A percentile compares a stretch with the other conserved stretches of the same genome.
phyloP scores from a whole-genome alignment of 2,797 vertebrate genomes.

The Gymnothorax reevesii region DNA sequence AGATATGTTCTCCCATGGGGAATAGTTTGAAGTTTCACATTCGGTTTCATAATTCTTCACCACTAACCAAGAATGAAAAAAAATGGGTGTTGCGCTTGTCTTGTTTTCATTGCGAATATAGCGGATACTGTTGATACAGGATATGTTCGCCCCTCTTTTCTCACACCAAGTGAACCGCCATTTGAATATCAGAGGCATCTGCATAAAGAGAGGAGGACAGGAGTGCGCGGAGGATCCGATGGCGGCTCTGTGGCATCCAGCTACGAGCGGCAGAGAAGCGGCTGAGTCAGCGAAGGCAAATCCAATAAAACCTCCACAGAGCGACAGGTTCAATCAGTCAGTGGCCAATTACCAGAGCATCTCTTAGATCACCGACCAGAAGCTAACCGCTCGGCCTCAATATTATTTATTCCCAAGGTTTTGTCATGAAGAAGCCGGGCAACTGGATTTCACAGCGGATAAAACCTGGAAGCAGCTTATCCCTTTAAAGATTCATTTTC shows the following conservation, averaged over 20 bases:
- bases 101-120: not conserved
- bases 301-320: conserved; percentile 65
- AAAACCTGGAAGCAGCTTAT: conserved; percentile 45
- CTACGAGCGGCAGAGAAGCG: conserved; percentile 49
- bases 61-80: too few relatives aligned
- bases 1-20: too few relatives aligned
- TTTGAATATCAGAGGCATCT: conserved; percentile 57
- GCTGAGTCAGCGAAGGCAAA: conserved; percentile 57
- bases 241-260: conserved; percentile 51
- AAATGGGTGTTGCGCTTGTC: too few relatives aligned
- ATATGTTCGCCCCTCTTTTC: not conserved
- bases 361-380: conserved; percentile 55
- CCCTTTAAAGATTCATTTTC: conserved; percentile 42
- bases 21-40: too few relatives aligned
- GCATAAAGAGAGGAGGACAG: conserved; percentile 47
- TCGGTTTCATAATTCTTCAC: too few relatives aligned
- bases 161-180: conserved; percentile 45
- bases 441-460: conserved; percentile 3
- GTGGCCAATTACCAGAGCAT: conserved; percentile 54
- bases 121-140: not conserved
- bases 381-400: conserved; percentile 48
- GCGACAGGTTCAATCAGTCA: conserved; percentile 70
- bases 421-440: conserved; percentile 40
- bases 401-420: conserved; percentile 53
- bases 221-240: conserved; percentile 60